Conservation (phyloP, 1,140 invertebrate species). For the Philaenus spumarius region DNA sequence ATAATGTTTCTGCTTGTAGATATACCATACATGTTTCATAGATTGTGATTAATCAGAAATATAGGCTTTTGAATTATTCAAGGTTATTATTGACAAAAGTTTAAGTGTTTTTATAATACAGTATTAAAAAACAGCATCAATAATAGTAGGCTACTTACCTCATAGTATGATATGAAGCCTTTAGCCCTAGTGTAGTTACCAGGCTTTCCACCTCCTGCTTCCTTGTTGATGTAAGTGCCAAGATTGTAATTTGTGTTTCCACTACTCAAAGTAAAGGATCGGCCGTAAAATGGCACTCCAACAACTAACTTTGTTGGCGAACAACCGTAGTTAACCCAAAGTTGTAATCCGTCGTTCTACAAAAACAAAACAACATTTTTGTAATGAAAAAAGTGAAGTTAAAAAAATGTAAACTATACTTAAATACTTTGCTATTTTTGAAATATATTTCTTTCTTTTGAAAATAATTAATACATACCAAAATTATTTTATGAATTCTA, state of each 20-base stretch:
- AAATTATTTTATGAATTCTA: no score
- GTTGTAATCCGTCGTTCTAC: conserved; percentile 72
- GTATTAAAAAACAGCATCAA: no score
- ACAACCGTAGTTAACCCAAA: conserved; percentile 84
- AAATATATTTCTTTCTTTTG: neutral
- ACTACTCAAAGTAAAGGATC: conserved; percentile 45
- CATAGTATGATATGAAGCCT: conserved; percentile 58
- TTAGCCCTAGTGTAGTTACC: conserved; percentile 76
- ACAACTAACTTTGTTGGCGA: conserved; percentile 81
- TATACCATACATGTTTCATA: neutral
- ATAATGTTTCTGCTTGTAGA: no score
- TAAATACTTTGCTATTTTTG: no score
- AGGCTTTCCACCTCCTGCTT: conserved; percentile 74
- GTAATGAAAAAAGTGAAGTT: no score
- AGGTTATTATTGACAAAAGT: no score
- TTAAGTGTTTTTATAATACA: no score
- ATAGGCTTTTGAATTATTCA: neutral
- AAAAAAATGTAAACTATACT: no score
- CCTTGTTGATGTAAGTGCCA: conserved; percentile 60
- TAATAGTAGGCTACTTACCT: conserved; percentile 44
- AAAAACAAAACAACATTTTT: no score
- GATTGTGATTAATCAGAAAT: conserved; percentile 11
- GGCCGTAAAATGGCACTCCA: conserved; percentile 48
- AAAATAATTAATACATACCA: neutral
- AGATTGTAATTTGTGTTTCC: conserved; percentile 76